phyloP scores from a whole-genome alignment of 2,113 vertebrate species.

The Xiphophorus hellerii region DNA sequence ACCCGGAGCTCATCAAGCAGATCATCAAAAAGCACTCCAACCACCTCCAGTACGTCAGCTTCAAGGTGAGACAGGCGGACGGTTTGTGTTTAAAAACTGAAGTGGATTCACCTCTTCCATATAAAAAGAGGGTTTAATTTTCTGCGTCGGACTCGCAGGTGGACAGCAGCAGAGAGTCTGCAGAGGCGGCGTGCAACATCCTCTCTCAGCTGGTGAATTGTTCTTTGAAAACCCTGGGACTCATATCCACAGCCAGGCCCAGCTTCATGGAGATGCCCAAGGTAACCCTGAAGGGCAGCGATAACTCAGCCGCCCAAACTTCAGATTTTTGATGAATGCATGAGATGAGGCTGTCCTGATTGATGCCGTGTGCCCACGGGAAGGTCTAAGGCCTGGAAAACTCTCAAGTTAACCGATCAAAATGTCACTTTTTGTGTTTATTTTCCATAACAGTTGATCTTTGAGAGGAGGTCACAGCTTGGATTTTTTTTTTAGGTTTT shows the following conservation, averaged over 20 bases:
- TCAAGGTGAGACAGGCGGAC: slow-evolving; percentile 84
- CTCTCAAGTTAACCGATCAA: neutral
- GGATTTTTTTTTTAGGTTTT: no score
- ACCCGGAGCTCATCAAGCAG: slow-evolving; percentile 96
- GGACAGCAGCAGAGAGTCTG: slow-evolving; percentile 97
- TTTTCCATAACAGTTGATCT: slow-evolving; percentile 6
- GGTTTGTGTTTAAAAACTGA: neutral
- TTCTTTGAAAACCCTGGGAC: slow-evolving; percentile 92
- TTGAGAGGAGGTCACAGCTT: neutral
- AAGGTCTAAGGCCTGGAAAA: slow-evolving; percentile 1
- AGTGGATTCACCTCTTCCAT: neutral
- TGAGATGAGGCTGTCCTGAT: slow-evolving; percentile 4
- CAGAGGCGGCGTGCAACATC: slow-evolving; percentile 93
- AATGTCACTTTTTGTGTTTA: neutral
- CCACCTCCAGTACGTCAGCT: slow-evolving; percentile 97
- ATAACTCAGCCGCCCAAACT: neutral
- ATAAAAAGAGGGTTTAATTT: neutral
- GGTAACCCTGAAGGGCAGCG: slow-evolving; percentile 73
- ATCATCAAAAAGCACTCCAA: slow-evolving; percentile 95
- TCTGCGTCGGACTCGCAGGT: slow-evolving; percentile 79
- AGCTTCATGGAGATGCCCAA: slow-evolving; percentile 98
- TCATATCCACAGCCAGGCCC: slow-evolving; percentile 95
- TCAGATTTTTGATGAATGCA: slow-evolving; percentile 3
- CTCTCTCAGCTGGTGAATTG: slow-evolving; percentile 95
- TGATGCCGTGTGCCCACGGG: slow-evolving; percentile 4